Conservation (phyloP, 2,888 invertebrate species). For the Smittia sp. region DNA sequence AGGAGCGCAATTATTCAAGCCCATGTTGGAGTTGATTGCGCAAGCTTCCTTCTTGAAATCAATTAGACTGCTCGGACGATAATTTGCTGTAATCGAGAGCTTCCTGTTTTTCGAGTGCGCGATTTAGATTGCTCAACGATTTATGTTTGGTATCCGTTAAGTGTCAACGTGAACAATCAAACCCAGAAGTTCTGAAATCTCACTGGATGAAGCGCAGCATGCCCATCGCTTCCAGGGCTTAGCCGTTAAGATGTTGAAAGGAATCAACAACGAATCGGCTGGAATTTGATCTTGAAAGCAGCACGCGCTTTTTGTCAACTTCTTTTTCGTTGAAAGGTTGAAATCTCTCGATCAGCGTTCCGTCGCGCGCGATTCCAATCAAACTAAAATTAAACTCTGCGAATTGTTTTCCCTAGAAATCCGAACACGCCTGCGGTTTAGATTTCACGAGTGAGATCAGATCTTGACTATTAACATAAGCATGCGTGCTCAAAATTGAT, state of each 20-base stretch:
- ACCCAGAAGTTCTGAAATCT: not conserved
- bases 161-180: not conserved
- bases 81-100: not conserved
- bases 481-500: conserved; percentile 6
- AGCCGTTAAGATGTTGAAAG: not conserved
- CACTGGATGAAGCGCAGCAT: conserved; percentile 6
- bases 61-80: no score
- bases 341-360: not conserved
- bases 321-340: not conserved
- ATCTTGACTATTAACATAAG: conserved; percentile 2
- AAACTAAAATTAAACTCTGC: not conserved
- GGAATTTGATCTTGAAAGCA: conserved; percentile 21
- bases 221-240: not conserved
- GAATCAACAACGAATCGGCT: not conserved
- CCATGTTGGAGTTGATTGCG: not conserved
- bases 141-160: conserved; percentile 6
- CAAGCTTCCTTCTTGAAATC: conserved; percentile 2
- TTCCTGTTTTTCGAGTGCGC: not conserved
- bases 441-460: not conserved
- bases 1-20: not conserved
- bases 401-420: not conserved
- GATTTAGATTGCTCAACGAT: not conserved
- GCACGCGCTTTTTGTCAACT: conserved; percentile 22
- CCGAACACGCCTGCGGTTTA: not conserved
- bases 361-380: not conserved